Base-by-base conservation (phyloP, 1,140 invertebrate species). In the Luehdorfia chinensis region DNA sequence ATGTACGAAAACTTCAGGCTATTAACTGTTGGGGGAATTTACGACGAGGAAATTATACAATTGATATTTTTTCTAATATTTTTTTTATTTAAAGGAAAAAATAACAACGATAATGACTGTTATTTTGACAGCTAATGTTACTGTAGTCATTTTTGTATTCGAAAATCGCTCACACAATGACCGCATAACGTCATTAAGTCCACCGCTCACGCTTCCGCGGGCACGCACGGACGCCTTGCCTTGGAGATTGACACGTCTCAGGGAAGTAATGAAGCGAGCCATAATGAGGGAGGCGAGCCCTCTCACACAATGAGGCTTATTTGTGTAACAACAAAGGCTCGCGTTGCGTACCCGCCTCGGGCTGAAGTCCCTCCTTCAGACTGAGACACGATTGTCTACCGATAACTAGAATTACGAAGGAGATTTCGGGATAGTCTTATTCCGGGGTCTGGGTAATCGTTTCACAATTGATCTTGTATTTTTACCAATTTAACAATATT, bases 291-390 rank as follows among this genome's bases (percentile, higher is more conserved):
- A 39, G 34, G 36, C 34, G 36, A 47, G 39, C 50, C 39, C 47
- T 60, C 53, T 31, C 34, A 47, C 61, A 53, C 50, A 65, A 65
- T 61, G 58, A 60, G 43, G 54, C 58, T 58, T 65, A 65, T 65
- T 65, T 57, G 47, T 57, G 46, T 50, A 44, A 59, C 51, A 57
- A 64, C 57, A 64, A 60, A 64, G 47, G 50, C 43, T 19, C 12
- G 21, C 3, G 49, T 33, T 45, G 51, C 57, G 53, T 28, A 41
- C 28, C 34, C 31, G 31, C 56, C 56, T 41, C 36, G 7, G 48
- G 56, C 56, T 27, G 31, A 25, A 45, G 46, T 21, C 36, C 31
- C 41, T 21, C 32, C 23, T 33, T 25, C 28, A 50, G 37, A 25
- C 37, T 12, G 14, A 41, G 23, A 41, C 37, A 9, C 34, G 18